A percentile compares a stretch with the other conserved stretches of the same genome.
These are phyloP conservation scores for Aptenodytes forsteri DNA, from an alignment of 2,113 vertebrate species.

Conservation along the genomic window DNA sequence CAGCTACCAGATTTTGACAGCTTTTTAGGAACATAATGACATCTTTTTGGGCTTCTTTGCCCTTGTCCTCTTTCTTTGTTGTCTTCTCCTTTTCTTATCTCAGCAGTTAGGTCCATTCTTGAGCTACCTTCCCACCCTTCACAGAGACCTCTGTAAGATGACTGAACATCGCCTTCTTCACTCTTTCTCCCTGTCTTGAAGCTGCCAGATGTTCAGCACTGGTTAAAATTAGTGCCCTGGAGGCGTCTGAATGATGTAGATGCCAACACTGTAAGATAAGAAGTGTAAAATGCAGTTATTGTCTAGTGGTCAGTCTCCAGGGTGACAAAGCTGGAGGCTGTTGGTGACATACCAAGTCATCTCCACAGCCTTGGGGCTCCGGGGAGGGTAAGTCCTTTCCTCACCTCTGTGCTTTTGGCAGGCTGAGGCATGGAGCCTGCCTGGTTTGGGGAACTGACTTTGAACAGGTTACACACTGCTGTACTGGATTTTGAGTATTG, in stretches of 20 bases:
- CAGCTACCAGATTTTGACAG: background rate
- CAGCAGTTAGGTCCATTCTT: background rate
- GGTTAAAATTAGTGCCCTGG: background rate
- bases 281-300: background rate
- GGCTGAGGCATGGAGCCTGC: background rate
- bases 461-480: accelerated
- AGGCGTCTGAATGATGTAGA: background rate
- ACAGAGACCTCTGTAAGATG: background rate
- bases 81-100: background rate
- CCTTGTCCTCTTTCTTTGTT: background rate
- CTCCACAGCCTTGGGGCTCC: background rate
- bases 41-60: background rate
- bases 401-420: background rate
- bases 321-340: background rate
- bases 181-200: background rate
- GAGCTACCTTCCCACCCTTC: background rate
- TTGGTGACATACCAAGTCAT: background rate
- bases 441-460: background rate
- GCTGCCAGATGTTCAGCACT: background rate
- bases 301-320: background rate
- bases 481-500: background rate
- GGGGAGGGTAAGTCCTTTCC: background rate
- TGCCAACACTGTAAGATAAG: background rate
- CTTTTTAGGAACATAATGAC: background rate
- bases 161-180: background rate